Evolutionary conservation across 2,888 invertebrate species (phyloP).

Genomic region (Netelia fuscicornis): DNA sequence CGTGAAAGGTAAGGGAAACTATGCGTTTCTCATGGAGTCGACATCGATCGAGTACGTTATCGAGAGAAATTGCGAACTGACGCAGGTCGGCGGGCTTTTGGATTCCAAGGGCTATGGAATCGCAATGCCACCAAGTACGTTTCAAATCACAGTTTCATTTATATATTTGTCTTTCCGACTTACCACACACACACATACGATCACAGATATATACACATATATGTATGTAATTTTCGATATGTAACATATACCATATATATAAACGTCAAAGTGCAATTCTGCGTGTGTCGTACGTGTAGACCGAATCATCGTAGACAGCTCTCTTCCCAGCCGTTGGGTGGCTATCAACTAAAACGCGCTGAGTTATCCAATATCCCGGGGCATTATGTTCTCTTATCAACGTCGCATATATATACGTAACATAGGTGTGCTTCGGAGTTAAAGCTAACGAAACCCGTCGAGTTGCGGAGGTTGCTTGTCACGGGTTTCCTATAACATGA

Average conservation of each 20-base stretch:
- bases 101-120: conserved; percentile 98
- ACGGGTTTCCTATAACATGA: not conserved
- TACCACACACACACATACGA: not conserved
- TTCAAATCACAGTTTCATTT: conserved; percentile 61
- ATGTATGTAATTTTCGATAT: too few relatives aligned
- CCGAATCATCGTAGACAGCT: too few relatives aligned
- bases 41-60: conserved; percentile 96
- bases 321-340: too few relatives aligned
- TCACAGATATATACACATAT: too few relatives aligned
- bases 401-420: not conserved
- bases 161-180: too few relatives aligned
- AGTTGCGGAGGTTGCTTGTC: conserved; percentile 8
- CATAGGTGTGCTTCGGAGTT: conserved; percentile 7
- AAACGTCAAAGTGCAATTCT: too few relatives aligned
- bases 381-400: conserved; percentile 46
- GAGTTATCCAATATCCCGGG: conserved; percentile 45
- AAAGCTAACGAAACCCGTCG: conserved; percentile 12
- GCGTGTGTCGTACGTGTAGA: too few relatives aligned
- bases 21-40: conserved; percentile 98
- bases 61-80: conserved; percentile 93
- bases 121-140: conserved; percentile 95
- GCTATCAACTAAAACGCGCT: conserved; percentile 19
- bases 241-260: too few relatives aligned
- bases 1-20: conserved; percentile 90
- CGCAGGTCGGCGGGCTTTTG: conserved; percentile 92